Percentiles rank a stretch among this genome's conserved stretches.
Conservation (phyloP, 1,140 invertebrate species). For the Aphelinus certus region DNA sequence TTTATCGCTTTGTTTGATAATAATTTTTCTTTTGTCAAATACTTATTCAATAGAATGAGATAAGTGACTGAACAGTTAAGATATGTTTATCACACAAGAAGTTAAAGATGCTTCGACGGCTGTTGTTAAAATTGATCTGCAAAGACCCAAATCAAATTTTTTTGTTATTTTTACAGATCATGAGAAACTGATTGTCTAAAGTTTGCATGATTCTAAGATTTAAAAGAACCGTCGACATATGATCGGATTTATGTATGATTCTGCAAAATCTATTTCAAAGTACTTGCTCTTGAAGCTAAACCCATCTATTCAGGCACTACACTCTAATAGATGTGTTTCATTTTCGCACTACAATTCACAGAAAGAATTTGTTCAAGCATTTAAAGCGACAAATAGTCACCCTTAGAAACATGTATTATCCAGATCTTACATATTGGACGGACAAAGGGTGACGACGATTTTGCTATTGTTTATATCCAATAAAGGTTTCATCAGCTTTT, state of each 20-base stretch:
- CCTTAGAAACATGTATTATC: conserved; percentile 31
- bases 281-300: conserved; percentile 4
- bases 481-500: background rate
- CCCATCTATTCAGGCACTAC: no score
- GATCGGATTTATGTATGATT: background rate
- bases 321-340: no score
- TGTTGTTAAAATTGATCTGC: conserved; percentile 43
- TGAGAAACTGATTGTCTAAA: conserved; percentile 17
- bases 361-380: background rate
- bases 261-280: conserved; percentile 13
- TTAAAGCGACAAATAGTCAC: background rate
- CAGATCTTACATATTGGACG: conserved; percentile 30
- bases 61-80: conserved; percentile 48
- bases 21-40: conserved; percentile 14
- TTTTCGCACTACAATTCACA: no score
- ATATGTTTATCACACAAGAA: conserved; percentile 49
- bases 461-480: background rate
- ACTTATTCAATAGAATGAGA: conserved; percentile 48
- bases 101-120: conserved; percentile 44
- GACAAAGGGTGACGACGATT: conserved; percentile 18
- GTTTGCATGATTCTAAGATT: background rate
- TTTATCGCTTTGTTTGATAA: conserved; percentile 26
- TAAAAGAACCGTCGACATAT: background rate
- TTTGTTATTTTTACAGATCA: background rate
- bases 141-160: conserved; percentile 42